phyloP scores from a whole-genome alignment of 2,113 vertebrate species.

The Callaeas wilsoni region DNA sequence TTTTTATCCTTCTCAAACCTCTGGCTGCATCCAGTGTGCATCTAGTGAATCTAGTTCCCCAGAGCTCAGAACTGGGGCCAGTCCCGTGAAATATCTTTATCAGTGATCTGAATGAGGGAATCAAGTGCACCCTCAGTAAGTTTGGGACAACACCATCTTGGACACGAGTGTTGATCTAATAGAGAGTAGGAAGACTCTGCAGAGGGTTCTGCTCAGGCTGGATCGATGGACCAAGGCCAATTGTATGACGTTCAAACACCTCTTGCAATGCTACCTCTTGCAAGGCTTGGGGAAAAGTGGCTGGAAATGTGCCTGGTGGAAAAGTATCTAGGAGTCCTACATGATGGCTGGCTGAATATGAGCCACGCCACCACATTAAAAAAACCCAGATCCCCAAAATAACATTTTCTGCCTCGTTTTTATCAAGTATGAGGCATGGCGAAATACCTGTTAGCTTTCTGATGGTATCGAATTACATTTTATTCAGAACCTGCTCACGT shows the following conservation, averaged over 20 bases:
- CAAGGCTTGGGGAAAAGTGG: not conserved
- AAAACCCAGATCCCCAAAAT: not conserved
- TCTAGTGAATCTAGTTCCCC: not conserved
- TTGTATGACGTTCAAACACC: not conserved
- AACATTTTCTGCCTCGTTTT: not conserved
- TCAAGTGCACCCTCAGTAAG: not conserved
- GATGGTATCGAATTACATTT: not conserved
- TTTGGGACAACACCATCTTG: not conserved
- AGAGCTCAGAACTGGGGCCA: not conserved
- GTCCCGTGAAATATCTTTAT: not conserved
- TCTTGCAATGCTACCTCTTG: not conserved
- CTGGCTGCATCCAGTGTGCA: not conserved
- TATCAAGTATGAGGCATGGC: not conserved
- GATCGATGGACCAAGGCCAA: fast-evolving
- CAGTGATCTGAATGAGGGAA: not conserved
- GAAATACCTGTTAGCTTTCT: not conserved
- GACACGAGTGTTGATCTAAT: not conserved
- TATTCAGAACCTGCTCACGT: not conserved
- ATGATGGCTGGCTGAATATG: not conserved
- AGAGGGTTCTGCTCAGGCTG: not conserved
- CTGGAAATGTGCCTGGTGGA: not conserved
- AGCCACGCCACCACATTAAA: not conserved
- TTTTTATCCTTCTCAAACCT: not conserved
- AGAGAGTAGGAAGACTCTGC: not conserved
- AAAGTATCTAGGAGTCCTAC: not conserved